Percentiles rank a stretch among this genome's conserved stretches.
phyloP scores from a whole-genome alignment of 2,797 vertebrate species.

The Borostomias antarcticus region DNA sequence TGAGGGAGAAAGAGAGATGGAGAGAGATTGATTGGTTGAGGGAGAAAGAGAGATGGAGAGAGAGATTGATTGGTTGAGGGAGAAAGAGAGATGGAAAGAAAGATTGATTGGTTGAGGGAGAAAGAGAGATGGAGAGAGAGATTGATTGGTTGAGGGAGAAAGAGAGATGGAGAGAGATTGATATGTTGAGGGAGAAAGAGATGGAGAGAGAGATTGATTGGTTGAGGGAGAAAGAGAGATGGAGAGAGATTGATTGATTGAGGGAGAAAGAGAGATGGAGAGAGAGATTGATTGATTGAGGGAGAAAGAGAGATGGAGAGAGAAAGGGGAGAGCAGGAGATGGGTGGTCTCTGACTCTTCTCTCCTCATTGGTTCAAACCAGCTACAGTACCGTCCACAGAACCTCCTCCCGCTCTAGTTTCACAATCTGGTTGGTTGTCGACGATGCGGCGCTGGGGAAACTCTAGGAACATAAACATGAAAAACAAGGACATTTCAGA shows the following conservation, averaged over 20 bases:
- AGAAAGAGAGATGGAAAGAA: neutral
- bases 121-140: too few species aligned
- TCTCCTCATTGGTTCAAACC: neutral
- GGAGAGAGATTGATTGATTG: slow-evolving; percentile 22
- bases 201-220: too few species aligned
- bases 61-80: too few species aligned
- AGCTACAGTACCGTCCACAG: neutral
- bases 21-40: too few species aligned
- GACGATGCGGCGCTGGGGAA: too few species aligned
- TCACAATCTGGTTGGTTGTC: too few species aligned
- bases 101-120: neutral
- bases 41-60: neutral
- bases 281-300: neutral
- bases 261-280: neutral
- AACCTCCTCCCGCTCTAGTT: too few species aligned
- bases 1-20: too few species aligned
- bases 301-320: neutral
- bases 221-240: too few species aligned
- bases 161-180: neutral
- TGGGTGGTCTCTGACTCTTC: slow-evolving; percentile 7
- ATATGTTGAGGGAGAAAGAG: neutral
- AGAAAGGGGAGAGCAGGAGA: slow-evolving; percentile 28
- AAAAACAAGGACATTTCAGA: too few species aligned
- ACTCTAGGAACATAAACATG: too few species aligned
- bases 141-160: too few species aligned